Base-by-base conservation (phyloP, 2,797 vertebrate genomes). In the Pogonophryne albipinna region DNA sequence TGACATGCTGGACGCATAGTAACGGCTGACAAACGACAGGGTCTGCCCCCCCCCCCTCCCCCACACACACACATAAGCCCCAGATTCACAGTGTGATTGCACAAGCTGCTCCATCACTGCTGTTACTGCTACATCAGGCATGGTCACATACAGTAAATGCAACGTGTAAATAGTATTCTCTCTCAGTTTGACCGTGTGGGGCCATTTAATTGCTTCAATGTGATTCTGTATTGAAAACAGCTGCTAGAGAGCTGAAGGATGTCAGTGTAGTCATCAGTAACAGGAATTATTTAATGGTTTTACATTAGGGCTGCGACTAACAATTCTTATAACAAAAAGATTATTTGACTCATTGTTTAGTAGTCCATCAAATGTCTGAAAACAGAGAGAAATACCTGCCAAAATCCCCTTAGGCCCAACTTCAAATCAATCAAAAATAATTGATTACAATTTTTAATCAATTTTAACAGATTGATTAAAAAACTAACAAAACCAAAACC, bases 1-100 rank as follows among this genome's bases (percentile, higher is more conserved):
- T 68, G 78, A 67, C 85, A 80, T 5, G 14, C 55, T 11, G 51
- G 74, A 81, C 69, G 19, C 38, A 62, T 44, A 27, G 46, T 58
- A 31, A 72, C 9, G 3, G 38, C 78, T 55, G 69, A 65, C 53
- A 41, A 72, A 85, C 45, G 23, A 58, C 71, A 38, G 34, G 14
- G 45, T 46, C 44, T 51, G 38, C 23, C 44, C 49, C 45, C 53
- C 45, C 15, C 2, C 9, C 53, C 45, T 12, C 2, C 9, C 4
- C 8, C 42, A 42, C 42, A 14, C 51, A 4, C 15, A 12, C 19
- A 72, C 57, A 68, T 52, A 56, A 17, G 1, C 8, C 13, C 12
- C 5, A 62, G 15, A 68, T 52, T 49, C 10, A 17, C 4, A 23
- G 11, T n/a, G 11, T 6, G 57, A 68, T 57, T 72, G 59, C 15